Conservation (phyloP, 2,797 vertebrate species). For the Discoglossus pictus region DNA sequence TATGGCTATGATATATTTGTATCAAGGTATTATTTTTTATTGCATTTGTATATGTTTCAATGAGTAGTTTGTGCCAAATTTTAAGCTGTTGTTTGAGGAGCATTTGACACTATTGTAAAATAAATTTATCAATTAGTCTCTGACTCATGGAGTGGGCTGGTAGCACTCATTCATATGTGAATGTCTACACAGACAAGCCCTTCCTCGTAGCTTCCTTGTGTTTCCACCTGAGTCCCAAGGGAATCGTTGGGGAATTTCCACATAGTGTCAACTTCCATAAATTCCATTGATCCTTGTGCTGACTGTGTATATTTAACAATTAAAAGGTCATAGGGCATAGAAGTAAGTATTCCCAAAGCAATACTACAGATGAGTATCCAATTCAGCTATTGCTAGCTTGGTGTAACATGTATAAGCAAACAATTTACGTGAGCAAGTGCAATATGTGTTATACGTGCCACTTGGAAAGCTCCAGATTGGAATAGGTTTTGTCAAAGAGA, state of each 20-base stretch:
- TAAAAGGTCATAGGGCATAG: too few relatives aligned
- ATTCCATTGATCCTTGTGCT: constrained; percentile 19
- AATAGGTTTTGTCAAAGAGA: too few relatives aligned
- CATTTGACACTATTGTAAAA: not conserved
- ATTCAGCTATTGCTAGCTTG: too few relatives aligned
- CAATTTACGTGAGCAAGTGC: too few relatives aligned
- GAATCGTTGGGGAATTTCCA: constrained; percentile 26
- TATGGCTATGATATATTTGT: too few relatives aligned
- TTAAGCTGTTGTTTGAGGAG: constrained; percentile 5
- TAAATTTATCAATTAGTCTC: constrained; percentile 9
- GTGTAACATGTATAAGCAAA: too few relatives aligned
- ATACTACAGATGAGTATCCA: too few relatives aligned
- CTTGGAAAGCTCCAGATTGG: too few relatives aligned
- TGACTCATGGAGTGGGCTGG: constrained; percentile 29
- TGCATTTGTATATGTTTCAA: too few relatives aligned
- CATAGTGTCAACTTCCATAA: constrained; percentile 20
- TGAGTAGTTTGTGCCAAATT: not conserved
- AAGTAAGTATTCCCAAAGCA: too few relatives aligned
- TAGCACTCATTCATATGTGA: constrained; percentile 31
- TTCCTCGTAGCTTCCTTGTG: constrained; percentile 35
- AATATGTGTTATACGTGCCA: too few relatives aligned
- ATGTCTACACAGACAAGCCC: constrained; percentile 23
- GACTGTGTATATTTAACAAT: constrained; percentile 15
- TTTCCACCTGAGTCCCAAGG: constrained; percentile 23
- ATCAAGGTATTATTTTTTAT: too few relatives aligned